phyloP scores from a whole-genome alignment of 2,797 vertebrate genomes.

The Staurois parvus region DNA sequence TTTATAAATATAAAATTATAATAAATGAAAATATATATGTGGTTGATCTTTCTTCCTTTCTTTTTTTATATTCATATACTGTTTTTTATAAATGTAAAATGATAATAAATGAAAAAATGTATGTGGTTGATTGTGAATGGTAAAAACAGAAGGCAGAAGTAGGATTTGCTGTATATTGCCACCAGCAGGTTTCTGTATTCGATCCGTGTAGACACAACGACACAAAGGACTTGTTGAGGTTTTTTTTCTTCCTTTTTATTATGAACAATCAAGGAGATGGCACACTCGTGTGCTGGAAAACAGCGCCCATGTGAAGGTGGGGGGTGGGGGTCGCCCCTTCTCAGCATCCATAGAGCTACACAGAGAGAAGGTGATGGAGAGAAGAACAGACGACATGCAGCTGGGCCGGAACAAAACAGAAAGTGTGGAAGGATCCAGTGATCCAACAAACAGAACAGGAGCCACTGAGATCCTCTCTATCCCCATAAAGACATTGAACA shows the following conservation, averaged over 20 bases:
- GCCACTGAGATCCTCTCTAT: slow-evolving; percentile 83
- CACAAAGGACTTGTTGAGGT: slow-evolving; percentile 76
- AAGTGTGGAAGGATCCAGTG: slow-evolving; percentile 7
- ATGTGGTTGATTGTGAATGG: too few species aligned
- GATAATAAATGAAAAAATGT: too few species aligned
- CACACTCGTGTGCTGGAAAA: slow-evolving; percentile 96
- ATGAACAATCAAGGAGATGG: slow-evolving; percentile 99
- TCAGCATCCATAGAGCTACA: slow-evolving; percentile 99
- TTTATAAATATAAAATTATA: too few species aligned
- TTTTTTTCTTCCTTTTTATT: slow-evolving; percentile 82
- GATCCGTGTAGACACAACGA: too few species aligned
- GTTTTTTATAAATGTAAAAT: too few species aligned
- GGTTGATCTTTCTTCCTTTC: too few species aligned
- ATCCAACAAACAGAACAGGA: slow-evolving; percentile 71
- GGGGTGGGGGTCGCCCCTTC: slow-evolving; percentile 93
- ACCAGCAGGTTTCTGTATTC: too few species aligned
- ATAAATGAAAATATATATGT: too few species aligned
- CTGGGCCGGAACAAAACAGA: slow-evolving; percentile 79
- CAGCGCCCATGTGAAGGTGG: slow-evolving; percentile 92
- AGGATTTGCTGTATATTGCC: too few species aligned
- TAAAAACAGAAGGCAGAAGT: too few species aligned
- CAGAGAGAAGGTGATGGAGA: slow-evolving; percentile 95
- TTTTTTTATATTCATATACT: too few species aligned
- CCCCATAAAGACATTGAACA: slow-evolving; percentile 90
- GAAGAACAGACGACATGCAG: slow-evolving; percentile 93